Conservation (phyloP, 2,888 invertebrate genomes). For the Rutpela maculata region DNA sequence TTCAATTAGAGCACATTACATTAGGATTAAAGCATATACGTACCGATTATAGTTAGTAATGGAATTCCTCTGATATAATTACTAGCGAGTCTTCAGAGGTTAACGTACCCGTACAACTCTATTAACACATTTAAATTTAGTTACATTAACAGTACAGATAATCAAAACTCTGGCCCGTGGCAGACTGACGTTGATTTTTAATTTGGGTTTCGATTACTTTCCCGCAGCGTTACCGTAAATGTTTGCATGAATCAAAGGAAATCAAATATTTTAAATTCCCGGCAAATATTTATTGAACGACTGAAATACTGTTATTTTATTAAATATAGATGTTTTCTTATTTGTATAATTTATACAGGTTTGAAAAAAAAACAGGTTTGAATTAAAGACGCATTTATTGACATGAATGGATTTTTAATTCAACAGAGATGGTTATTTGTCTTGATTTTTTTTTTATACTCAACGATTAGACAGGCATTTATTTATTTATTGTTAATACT, state of each 20-base stretch:
- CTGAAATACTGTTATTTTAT: neutral
- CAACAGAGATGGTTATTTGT: neutral
- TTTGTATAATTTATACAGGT: neutral
- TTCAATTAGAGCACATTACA: neutral
- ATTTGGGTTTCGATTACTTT: no score
- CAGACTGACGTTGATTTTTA: neutral
- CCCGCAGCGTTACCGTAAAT: neutral
- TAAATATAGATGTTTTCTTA: neutral
- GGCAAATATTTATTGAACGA: neutral
- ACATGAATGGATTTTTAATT: neutral
- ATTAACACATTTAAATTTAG: neutral
- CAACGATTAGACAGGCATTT: no score
- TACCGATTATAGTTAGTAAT: neutral
- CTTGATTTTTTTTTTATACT: neutral
- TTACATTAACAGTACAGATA: constrained; percentile 1
- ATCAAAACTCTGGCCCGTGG: neutral
- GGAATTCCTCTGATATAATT: neutral
- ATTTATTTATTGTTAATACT: no score
- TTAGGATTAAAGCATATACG: neutral
- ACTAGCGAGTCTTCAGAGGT: neutral
- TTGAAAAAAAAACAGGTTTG: neutral
- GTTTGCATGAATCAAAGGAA: neutral
- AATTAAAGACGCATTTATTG: neutral
- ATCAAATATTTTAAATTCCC: neutral
- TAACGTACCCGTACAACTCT: neutral